These are phyloP conservation scores for Coenonympha arcania DNA, from an alignment of 2,888 invertebrate species.

Conservation along the genomic window DNA sequence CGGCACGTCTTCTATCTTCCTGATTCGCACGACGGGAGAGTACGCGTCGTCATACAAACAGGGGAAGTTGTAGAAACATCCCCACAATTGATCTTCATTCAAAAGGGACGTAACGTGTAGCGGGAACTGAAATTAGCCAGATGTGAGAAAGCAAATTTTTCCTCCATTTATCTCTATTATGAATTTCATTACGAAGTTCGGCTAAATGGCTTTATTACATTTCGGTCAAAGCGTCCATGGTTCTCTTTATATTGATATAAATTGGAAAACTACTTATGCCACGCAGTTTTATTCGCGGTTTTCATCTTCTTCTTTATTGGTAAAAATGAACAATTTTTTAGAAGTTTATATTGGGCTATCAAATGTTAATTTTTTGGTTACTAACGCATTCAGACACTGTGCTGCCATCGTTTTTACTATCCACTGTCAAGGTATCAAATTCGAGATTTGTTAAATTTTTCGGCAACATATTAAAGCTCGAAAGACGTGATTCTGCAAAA, in stretches of 20 bases:
- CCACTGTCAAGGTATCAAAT: not conserved
- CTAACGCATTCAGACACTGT: conserved; percentile 14
- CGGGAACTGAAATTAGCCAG: conserved; percentile 43
- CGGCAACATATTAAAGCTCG: conserved; percentile 10
- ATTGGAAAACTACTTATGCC: too few relatives aligned
- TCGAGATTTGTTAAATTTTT: conserved; percentile 7
- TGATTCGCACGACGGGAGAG: conserved; percentile 50
- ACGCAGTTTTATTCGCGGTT: too few relatives aligned
- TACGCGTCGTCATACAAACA: conserved; percentile 53
- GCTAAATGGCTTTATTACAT: not conserved
- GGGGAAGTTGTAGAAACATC: conserved; percentile 61
- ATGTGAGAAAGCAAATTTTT: not conserved
- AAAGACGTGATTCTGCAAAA: conserved; percentile 11
- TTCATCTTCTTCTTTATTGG: too few relatives aligned
- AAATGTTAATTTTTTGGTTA: too few relatives aligned
- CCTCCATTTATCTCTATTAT: not conserved
- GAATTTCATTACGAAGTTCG: not conserved
- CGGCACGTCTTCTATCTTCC: conserved; percentile 42
- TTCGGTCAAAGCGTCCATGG: too few relatives aligned
- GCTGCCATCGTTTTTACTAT: conserved; percentile 8
- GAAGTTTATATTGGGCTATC: too few relatives aligned
- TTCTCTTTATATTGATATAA: too few relatives aligned
- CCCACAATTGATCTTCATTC: conserved; percentile 61
- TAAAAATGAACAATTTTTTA: too few relatives aligned
- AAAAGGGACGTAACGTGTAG: conserved; percentile 47